Base-by-base conservation (phyloP, 1,140 invertebrate species). In the Heterodera schachtii region DNA sequence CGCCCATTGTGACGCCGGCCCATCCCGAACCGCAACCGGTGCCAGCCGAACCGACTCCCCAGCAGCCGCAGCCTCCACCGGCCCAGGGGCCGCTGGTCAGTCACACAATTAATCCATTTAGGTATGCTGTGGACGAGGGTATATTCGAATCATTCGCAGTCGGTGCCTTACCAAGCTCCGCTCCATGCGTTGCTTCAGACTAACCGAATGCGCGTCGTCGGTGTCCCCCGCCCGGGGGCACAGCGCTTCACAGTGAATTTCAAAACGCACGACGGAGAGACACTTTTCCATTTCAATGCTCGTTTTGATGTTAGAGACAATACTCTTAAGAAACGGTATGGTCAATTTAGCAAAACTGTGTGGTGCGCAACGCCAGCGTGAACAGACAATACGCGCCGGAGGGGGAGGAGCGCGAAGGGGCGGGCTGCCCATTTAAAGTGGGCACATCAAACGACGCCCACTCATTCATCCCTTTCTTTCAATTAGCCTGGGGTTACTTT, bases 341-440 rank as follows among this genome's bases (percentile, higher is more conserved):
- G 52, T n/a, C 43, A n/a, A 75, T 52, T 73, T 16, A 81, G 80
- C 80, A 81, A 79, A 81, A 81, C 66, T 81, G 80, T 52, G 64
- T 81, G 16, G 80, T 81, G 47, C 71, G 80, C 9, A 81, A 81
- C 52, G 75, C 73, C 46, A 81, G 74, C 16, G 44, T 78, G 46
- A 67, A 76, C 75, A 64, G 64, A 13, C 80, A 81, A 52, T 81
- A 74, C 41, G 52, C 71, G 21, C 80, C 80, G 46, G 66, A 74
- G 0, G 31, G 80, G 31, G 80, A 81, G 77, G 80, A 81, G 19
- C 43, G 80, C 64, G 74, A 67, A 11, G 80, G 80, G 64, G 4
- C 21, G 13, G 80, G 47, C 19, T 81, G 80, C 49, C 80, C 80
- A 7, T 81, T 81, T 41, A 47, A 5, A 13, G 41, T 78, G 21